These are phyloP conservation scores for Torymus tubicola DNA, from an alignment of 2,888 invertebrate genomes.

Conservation along the genomic window DNA sequence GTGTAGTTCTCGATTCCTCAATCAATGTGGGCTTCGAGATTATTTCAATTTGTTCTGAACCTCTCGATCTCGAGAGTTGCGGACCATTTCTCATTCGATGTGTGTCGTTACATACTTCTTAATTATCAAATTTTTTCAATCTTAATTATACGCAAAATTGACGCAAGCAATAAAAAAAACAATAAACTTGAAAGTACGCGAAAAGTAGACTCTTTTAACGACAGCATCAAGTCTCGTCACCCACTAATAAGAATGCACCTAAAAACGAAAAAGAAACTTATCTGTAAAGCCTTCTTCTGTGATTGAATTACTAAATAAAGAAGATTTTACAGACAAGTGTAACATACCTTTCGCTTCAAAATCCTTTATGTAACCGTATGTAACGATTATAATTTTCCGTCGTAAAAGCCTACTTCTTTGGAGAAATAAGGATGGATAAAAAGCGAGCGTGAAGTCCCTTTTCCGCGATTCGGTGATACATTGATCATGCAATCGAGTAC, in stretches of 20 bases:
- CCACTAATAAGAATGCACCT: constrained; percentile 16
- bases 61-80: constrained; percentile 22
- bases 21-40: constrained; percentile 48
- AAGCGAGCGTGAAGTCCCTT: constrained; percentile 51
- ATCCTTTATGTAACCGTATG: constrained; percentile 34
- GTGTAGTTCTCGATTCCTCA: constrained; percentile 33
- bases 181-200: not conserved
- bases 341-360: constrained; percentile 18
- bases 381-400: constrained; percentile 52
- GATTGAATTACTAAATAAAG: not conserved
- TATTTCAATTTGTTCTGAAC: constrained; percentile 37
- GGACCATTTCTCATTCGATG: constrained; percentile 37
- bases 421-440: constrained; percentile 37
- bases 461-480: constrained; percentile 46
- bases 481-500: constrained; percentile 38
- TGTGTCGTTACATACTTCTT: constrained; percentile 34
- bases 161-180: constrained; percentile 14
- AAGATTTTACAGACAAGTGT: constrained; percentile 18
- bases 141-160: constrained; percentile 9
- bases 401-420: constrained; percentile 56
- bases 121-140: not conserved
- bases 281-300: constrained; percentile 18
- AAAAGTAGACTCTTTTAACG: constrained; percentile 18
- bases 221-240: constrained; percentile 38
- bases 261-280: constrained; percentile 28